phyloP scores from a whole-genome alignment of 2,888 invertebrate genomes.

The Seira sanloemensis region DNA sequence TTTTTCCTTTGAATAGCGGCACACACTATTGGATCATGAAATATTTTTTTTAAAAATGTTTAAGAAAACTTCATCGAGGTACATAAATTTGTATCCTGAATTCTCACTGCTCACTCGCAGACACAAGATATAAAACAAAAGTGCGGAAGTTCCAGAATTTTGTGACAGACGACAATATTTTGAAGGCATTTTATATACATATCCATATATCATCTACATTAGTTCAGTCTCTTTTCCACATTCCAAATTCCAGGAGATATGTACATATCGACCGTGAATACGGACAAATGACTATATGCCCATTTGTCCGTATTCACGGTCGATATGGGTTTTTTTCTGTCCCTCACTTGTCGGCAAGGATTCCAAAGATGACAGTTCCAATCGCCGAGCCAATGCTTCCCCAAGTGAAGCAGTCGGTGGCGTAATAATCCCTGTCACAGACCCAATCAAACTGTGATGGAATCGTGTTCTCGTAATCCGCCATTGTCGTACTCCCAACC shows the following conservation, averaged over 20 bases:
- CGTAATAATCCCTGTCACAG: slow-evolving; percentile 63
- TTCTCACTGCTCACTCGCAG: no score
- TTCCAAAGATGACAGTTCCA: slow-evolving; percentile 79
- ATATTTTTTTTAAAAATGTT: no score
- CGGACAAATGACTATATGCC: no score
- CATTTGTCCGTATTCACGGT: no score
- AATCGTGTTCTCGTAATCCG: slow-evolving; percentile 69
- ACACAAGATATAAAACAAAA: no score
- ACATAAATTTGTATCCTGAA: no score
- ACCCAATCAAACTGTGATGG: slow-evolving; percentile 70
- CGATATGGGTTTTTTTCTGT: neutral
- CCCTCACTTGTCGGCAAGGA: slow-evolving; percentile 79
- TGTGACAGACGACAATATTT: no score
- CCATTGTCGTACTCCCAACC: slow-evolving; percentile 69
- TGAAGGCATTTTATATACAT: no score
- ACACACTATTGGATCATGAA: no score
- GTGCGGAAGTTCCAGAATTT: no score
- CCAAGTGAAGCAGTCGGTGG: slow-evolving; percentile 78
- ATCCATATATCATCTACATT: neutral
- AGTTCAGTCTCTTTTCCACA: neutral
- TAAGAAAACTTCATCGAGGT: no score
- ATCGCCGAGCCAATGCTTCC: slow-evolving; percentile 79
- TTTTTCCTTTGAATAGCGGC: no score
- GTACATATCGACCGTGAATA: neutral
- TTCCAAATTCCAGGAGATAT: neutral